Evolutionary conservation across 2,113 vertebrate species (phyloP).

Genomic region (Mungos mungo): DNA sequence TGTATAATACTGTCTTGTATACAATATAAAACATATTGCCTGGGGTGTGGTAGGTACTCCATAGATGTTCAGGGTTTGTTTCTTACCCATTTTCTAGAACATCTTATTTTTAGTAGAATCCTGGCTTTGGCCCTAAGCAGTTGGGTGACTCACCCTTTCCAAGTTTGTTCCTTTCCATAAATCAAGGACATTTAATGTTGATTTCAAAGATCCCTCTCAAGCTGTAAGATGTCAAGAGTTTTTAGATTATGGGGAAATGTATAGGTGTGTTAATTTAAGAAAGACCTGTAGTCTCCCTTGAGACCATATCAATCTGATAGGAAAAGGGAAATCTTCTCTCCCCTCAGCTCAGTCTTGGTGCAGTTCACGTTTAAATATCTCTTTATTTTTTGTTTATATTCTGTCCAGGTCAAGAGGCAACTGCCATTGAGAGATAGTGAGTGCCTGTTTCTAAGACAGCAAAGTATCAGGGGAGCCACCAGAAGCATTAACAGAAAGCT

Average conservation of each 20-base stretch:
- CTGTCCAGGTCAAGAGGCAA: constrained; percentile 58
- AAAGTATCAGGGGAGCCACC: background rate
- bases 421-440: constrained; percentile 3
- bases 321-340: background rate
- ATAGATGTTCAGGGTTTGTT: background rate
- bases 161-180: constrained; percentile 53
- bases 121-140: constrained; percentile 5
- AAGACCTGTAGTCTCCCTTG: background rate
- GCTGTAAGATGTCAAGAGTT: background rate
- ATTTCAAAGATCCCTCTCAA: constrained; percentile 41
- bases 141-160: constrained; percentile 50
- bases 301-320: background rate
- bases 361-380: background rate
- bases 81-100: constrained; percentile 17
- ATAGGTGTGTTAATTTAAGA: constrained; percentile 12
- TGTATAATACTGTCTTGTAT: background rate
- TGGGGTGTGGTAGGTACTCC: background rate
- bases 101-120: constrained; percentile 62
- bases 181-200: background rate
- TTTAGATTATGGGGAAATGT: background rate
- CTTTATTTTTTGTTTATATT: constrained; percentile 48
- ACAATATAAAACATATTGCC: constrained; percentile 1
- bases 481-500: background rate
- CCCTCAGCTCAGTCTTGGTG: background rate
- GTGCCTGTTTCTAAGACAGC: background rate